Conservation (phyloP, 2,888 invertebrate genomes). For the Ichneumoninae sp. region DNA sequence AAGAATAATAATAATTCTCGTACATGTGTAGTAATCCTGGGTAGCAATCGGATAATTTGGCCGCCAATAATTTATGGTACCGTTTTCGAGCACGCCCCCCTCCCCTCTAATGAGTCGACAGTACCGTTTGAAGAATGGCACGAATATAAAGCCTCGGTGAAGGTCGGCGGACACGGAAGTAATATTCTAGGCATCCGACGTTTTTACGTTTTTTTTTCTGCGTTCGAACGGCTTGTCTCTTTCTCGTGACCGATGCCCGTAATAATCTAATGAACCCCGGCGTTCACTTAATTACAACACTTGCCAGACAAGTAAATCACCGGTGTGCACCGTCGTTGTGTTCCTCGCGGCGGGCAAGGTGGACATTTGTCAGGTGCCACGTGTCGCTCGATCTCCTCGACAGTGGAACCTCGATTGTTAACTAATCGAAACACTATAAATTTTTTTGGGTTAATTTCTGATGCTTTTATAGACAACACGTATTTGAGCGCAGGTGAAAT, state of each 20-base stretch:
- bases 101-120: no score
- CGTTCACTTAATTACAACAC: slow-evolving; percentile 50
- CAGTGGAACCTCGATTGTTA: neutral
- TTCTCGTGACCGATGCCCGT: slow-evolving; percentile 39
- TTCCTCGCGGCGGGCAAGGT: slow-evolving; percentile 14
- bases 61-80: neutral
- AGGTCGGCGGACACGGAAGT: no score
- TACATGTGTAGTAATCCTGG: neutral
- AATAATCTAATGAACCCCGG: slow-evolving; percentile 43
- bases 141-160: no score
- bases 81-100: neutral
- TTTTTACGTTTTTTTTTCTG: neutral
- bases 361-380: slow-evolving; percentile 27
- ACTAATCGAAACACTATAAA: neutral
- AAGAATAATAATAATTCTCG: neutral
- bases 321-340: slow-evolving; percentile 4
- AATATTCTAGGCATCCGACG: no score
- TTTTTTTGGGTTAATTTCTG: no score
- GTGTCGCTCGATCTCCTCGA: slow-evolving; percentile 32
- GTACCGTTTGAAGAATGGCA: no score
- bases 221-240: slow-evolving; percentile 2
- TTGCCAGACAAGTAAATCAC: slow-evolving; percentile 31
- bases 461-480: neutral
- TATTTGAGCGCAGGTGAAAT: neutral
- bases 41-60: neutral